Conservation (phyloP, 2,888 invertebrate species). For the Rhorus exstirpatorius region DNA sequence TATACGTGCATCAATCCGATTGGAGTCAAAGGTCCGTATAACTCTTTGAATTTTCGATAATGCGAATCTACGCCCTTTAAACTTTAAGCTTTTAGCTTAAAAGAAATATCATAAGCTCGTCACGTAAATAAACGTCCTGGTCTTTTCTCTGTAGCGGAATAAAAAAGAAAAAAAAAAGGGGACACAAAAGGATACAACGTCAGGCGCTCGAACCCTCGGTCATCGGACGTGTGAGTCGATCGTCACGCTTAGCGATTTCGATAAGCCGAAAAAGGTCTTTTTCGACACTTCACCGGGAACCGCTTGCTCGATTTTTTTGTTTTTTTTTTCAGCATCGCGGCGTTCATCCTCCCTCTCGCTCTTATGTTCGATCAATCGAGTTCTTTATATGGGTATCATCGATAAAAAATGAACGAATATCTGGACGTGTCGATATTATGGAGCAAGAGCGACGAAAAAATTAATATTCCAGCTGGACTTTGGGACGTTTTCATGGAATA, state of each 20-base stretch:
- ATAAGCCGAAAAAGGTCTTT: slow-evolving; percentile 56
- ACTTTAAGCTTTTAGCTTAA: neutral
- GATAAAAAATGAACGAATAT: slow-evolving; percentile 51
- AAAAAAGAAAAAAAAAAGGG: slow-evolving; percentile 14
- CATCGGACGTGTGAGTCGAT: slow-evolving; percentile 27
- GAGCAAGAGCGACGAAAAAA: neutral
- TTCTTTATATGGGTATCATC: neutral
- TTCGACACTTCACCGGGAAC: slow-evolving; percentile 46
- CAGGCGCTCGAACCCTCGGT: neutral
- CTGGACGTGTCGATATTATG: slow-evolving; percentile 20
- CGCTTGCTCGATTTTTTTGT: slow-evolving; percentile 29
- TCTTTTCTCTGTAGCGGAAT: slow-evolving; percentile 16
- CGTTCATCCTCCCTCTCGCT: slow-evolving; percentile 21
- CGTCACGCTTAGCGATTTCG: slow-evolving; percentile 57
- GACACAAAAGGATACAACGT: slow-evolving; percentile 6
- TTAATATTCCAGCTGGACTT: neutral
- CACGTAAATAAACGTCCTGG: slow-evolving; percentile 6
- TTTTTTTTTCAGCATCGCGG: slow-evolving; percentile 17
- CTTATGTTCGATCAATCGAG: slow-evolving; percentile 25
- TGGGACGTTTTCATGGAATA: slow-evolving; percentile 1
- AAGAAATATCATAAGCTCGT: slow-evolving; percentile 14
- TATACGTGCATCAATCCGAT: too few relatives aligned
- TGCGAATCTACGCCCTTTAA: neutral
- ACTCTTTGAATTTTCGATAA: too few relatives aligned
- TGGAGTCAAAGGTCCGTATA: too few relatives aligned